A percentile compares a stretch with the other conserved stretches of the same genome.
Evolutionary conservation across 1,140 invertebrate genomes (phyloP).

Genomic region (Drosophila ogumai): DNA sequence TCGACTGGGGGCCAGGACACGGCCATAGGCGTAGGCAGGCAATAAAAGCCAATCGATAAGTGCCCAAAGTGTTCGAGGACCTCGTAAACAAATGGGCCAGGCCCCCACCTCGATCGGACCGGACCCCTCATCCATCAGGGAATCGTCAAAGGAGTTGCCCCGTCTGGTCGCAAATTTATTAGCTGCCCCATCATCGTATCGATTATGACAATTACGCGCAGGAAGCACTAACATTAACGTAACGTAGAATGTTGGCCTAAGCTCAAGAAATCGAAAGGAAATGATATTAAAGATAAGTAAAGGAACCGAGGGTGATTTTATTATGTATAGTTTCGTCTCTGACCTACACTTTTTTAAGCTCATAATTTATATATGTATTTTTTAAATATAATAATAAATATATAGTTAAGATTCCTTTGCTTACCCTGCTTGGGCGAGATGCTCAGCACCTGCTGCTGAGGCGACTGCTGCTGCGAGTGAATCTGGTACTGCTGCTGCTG

Average conservation of each 20-base stretch:
- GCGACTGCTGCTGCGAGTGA: conserved; percentile 84
- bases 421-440: conserved; percentile 84
- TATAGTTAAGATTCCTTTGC: not conserved
- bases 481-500: conserved; percentile 82
- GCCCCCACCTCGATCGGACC: conserved; percentile 7
- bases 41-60: conserved; percentile 78
- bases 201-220: conserved; percentile 45
- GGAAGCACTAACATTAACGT: conserved; percentile 14
- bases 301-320: not conserved
- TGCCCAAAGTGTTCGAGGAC: conserved; percentile 63
- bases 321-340: not conserved
- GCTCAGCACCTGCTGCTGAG: conserved; percentile 82
- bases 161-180: conserved; percentile 32
- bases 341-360: not conserved
- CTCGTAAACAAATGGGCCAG: conserved; percentile 59
- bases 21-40: conserved; percentile 37
- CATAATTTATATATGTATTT: not conserved
- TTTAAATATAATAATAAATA: not conserved
- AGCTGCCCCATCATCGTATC: conserved; percentile 34
- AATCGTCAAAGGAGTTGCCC: conserved; percentile 44
- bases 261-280: not conserved
- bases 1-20: not conserved
- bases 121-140: conserved; percentile 17
- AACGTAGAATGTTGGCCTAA: not conserved
- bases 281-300: not conserved